Conservation (phyloP, 2,113 vertebrate genomes). For the Onychostruthus taczanowskii region DNA sequence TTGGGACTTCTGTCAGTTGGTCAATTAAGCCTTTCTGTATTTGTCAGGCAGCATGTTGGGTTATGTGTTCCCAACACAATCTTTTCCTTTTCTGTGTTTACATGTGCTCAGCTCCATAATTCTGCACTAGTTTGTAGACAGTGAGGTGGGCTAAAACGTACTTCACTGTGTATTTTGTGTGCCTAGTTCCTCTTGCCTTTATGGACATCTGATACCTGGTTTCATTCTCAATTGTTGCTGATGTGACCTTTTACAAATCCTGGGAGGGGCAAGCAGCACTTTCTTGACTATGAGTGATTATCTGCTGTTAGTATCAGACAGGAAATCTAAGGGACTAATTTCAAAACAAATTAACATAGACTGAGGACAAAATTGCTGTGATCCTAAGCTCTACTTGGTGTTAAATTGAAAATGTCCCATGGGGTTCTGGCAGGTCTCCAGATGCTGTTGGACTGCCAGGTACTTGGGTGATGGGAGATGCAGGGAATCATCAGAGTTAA, state of each 20-base stretch:
- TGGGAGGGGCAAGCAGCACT: not conserved
- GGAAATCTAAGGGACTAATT: not conserved
- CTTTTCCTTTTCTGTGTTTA: not conserved
- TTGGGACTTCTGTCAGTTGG: not conserved
- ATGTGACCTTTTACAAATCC: not conserved
- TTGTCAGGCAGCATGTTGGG: not conserved
- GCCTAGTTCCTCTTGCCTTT: not conserved
- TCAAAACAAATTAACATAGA: not conserved
- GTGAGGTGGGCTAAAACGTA: not conserved
- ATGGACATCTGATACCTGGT: not conserved
- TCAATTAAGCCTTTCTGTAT: not conserved
- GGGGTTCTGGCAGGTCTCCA: not conserved
- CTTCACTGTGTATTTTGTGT: not conserved
- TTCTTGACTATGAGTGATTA: not conserved
- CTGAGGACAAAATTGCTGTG: not conserved
- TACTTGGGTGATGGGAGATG: not conserved
- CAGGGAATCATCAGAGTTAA: not conserved
- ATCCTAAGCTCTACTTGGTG: not conserved
- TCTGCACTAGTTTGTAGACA: not conserved
- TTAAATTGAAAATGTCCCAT: not conserved
- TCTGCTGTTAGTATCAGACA: not conserved
- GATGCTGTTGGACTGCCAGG: not conserved
- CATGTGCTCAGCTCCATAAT: not conserved
- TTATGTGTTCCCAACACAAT: accelerated
- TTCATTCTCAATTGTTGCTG: not conserved